Conservation (phyloP, 2,888 invertebrate genomes). For the Amphipoea lucens region DNA sequence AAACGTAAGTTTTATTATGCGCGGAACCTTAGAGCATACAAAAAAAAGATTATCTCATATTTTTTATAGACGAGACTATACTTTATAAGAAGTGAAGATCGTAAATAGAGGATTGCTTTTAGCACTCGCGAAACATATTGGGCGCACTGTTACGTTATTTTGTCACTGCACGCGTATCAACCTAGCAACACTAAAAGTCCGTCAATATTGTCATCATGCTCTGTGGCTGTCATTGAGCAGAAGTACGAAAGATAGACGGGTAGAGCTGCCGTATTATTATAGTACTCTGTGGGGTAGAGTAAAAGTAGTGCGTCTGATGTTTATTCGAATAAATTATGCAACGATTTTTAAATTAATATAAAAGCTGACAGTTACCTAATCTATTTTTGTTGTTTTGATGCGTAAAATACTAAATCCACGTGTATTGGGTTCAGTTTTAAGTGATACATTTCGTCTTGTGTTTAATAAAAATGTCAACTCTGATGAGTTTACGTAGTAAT, state of each 20-base stretch:
- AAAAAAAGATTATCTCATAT: background rate
- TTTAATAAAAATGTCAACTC: constrained; percentile 66
- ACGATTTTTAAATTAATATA: constrained; percentile 58
- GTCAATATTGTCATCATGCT: too few relatives aligned
- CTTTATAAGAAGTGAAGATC: too few relatives aligned
- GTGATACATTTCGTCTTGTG: constrained; percentile 35
- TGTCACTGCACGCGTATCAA: background rate
- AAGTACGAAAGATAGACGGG: constrained; percentile 11
- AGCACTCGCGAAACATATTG: background rate
- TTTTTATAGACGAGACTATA: background rate
- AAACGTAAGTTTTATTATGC: background rate
- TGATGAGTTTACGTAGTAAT: constrained; percentile 73
- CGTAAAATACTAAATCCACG: constrained; percentile 35
- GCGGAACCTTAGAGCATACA: background rate
- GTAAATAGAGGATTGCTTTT: background rate
- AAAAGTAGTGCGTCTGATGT: constrained; percentile 35
- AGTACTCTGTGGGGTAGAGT: too few relatives aligned
- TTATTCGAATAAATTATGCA: constrained; percentile 73
- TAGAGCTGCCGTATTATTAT: too few relatives aligned
- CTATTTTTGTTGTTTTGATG: constrained; percentile 27
- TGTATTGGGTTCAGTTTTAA: constrained; percentile 50
- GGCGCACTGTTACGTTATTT: background rate
- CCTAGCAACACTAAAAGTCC: background rate
- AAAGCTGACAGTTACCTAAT: constrained; percentile 32
- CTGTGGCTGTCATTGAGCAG: background rate